phyloP scores from a whole-genome alignment of 1,140 invertebrate species.

The Euwallacea similis region DNA sequence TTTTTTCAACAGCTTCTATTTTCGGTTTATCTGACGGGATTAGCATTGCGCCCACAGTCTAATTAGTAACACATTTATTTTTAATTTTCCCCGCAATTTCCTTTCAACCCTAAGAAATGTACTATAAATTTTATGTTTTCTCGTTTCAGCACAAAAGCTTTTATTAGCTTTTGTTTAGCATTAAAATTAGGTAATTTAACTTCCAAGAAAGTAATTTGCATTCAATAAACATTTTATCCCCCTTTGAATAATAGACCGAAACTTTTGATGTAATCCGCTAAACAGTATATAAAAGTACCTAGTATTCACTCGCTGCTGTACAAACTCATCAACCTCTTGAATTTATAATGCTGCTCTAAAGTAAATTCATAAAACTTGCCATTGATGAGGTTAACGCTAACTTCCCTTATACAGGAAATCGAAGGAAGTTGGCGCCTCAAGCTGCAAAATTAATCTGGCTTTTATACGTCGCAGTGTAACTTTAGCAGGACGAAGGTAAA shows the following conservation, averaged over 20 bases:
- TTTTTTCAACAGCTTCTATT: too few relatives aligned
- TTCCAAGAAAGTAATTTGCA: constrained; percentile 31
- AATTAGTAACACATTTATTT: background rate
- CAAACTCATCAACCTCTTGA: constrained; percentile 7
- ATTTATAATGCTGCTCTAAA: constrained; percentile 11
- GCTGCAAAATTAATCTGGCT: background rate
- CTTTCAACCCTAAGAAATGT: background rate
- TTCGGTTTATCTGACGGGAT: too few relatives aligned
- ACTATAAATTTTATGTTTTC: constrained; percentile 17
- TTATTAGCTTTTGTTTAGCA: constrained; percentile 26
- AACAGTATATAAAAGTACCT: constrained; percentile 15
- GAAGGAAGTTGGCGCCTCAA: too few relatives aligned
- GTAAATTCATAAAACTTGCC: background rate
- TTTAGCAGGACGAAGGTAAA: constrained; percentile 15
- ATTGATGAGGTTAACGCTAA: too few relatives aligned
- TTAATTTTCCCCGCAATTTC: background rate
- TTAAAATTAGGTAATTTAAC: constrained; percentile 33
- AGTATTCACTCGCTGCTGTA: background rate
- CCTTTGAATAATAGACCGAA: constrained; percentile 27
- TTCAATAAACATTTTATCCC: constrained; percentile 34
- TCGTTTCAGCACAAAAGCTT: background rate
- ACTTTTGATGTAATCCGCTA: constrained; percentile 26
- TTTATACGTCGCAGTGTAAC: constrained; percentile 3
- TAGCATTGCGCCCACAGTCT: too few relatives aligned
- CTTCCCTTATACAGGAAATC: too few relatives aligned